Evolutionary conservation across 2,113 vertebrate genomes (phyloP).

Genomic region (Sylvia atricapilla): DNA sequence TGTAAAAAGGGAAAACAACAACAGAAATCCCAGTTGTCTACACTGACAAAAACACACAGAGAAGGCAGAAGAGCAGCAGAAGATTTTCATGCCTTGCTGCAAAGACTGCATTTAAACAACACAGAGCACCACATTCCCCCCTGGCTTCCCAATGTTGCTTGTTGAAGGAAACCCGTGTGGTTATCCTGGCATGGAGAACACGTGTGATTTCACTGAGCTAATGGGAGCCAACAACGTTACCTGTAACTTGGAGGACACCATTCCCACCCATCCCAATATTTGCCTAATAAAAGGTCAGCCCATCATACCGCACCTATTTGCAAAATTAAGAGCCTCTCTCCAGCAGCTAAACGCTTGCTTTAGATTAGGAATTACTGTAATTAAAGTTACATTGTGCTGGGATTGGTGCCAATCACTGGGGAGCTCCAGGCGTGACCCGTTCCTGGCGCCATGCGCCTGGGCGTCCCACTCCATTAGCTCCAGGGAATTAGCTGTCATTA

Average conservation of each 20-base stretch:
- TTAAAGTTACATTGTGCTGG: constrained; percentile 72
- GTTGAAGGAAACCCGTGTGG: constrained; percentile 14
- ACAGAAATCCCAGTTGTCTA: background rate
- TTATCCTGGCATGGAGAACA: background rate
- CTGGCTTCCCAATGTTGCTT: background rate
- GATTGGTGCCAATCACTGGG: constrained; percentile 71
- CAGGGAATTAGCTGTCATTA: constrained; percentile 74
- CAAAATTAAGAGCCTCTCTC: constrained; percentile 67
- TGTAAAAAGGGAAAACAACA: background rate
- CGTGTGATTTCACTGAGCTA: constrained; percentile 10
- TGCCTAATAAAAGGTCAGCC: constrained; percentile 72
- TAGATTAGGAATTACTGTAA: constrained; percentile 71
- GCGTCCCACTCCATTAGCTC: constrained; percentile 73
- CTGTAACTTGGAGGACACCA: constrained; percentile 27
- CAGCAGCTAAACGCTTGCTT: constrained; percentile 67
- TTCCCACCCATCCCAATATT: constrained; percentile 50
- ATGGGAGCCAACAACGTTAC: constrained; percentile 28
- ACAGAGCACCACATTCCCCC: background rate
- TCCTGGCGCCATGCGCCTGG: constrained; percentile 31
- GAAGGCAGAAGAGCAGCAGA: background rate
- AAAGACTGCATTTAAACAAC: constrained; percentile 24
- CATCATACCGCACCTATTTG: constrained; percentile 55
- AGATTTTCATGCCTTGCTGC: constrained; percentile 7
- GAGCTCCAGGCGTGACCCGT: constrained; percentile 59
- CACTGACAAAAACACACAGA: background rate